phyloP scores from a whole-genome alignment of 2,113 vertebrate species.

The Promerops cafer region DNA sequence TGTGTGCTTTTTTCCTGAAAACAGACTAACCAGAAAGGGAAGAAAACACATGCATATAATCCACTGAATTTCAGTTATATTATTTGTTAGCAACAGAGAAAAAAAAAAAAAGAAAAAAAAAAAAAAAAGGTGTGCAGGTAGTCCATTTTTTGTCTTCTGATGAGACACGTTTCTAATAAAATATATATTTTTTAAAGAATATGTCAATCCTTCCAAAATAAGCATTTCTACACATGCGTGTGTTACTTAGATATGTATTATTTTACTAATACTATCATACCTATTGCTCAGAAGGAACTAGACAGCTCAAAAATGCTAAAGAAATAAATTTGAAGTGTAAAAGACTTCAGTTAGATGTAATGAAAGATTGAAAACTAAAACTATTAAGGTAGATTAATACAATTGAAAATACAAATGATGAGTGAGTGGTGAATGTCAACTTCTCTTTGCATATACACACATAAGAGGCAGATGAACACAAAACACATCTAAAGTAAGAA shows the following conservation, averaged over 20 bases:
- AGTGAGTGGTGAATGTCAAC: background rate
- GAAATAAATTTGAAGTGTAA: background rate
- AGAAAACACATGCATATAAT: background rate
- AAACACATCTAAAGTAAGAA: background rate
- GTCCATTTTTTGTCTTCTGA: background rate
- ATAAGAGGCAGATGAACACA: background rate
- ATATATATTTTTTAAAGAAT: background rate
- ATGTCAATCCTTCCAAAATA: background rate
- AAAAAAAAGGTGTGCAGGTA: background rate
- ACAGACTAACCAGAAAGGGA: background rate
- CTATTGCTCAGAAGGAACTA: background rate
- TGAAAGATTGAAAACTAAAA: background rate
- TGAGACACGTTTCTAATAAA: background rate
- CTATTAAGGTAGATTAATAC: background rate
- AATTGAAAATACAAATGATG: background rate
- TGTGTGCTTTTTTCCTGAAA: background rate
- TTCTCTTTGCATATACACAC: background rate
- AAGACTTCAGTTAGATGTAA: background rate
- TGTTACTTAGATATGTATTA: background rate
- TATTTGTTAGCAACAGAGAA: background rate
- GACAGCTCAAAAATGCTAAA: background rate
- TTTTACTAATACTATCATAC: background rate
- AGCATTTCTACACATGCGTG: accelerated
- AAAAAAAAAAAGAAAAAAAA: background rate
- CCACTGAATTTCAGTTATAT: background rate